Base-by-base conservation (phyloP, 2,888 invertebrate genomes). In the Synanthedon myopaeformis region DNA sequence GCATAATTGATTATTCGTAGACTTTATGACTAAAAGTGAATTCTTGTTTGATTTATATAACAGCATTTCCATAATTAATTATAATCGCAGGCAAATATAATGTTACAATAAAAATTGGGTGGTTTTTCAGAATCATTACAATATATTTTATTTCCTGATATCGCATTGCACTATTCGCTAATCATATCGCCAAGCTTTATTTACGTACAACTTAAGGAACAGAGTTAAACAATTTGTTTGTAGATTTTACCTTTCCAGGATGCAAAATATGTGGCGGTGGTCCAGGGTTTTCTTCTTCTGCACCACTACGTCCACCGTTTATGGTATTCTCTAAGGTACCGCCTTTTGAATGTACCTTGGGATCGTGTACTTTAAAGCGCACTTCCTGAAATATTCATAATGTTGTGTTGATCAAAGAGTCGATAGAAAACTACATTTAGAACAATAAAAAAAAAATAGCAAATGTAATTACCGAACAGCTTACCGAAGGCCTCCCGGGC, bases 301-400 rank as follows among this genome's bases (percentile, higher is more conserved):
- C 83, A 62, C 91, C 89, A 69, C 92, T 88, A 70, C 93, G 85
- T 59, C 92, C 90, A 41, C 96, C 96, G 74, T 96, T 96, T 61
- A 96, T 94, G 56, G 96, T 96, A 78, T 96, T 96, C 83, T 96
- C 96, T 69, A 96, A 88, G 23, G 95, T 95, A 51, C 96, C 96
- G 55, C 96, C 96, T 88, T 96, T 96, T 73, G 95, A 95, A 88
- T 96, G 95, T 79, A 93, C 95, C 89, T 96, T 96, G 52, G 96
- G 96, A 89, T 96, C 96, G 89, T 96, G 95, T 63, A 96, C 95
- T 90, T 96, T 96, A 90, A 95, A 96, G 79, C 96, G 94, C 85
- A 96, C 96, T 92, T 96, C 96, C 96, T 96, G 93, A 89, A 49
- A 49, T 49, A 12, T 23, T 10, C 49, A 49, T 13, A 12, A 12